These are phyloP conservation scores for Hymenopus coronatus DNA, from an alignment of 2,888 invertebrate species.

Conservation along the genomic window DNA sequence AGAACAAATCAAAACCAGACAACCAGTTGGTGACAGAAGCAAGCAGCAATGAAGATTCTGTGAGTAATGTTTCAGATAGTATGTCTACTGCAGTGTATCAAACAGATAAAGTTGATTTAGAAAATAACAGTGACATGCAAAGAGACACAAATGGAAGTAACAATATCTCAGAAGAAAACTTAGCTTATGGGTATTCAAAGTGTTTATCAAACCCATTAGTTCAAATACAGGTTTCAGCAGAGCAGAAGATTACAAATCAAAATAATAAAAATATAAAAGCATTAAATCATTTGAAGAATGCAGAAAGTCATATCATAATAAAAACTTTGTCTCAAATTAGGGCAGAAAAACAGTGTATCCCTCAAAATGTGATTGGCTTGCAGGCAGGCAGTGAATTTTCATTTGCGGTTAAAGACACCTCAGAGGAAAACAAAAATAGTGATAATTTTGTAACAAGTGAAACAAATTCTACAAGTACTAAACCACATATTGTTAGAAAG, in stretches of 20 bases:
- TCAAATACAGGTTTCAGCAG: neutral
- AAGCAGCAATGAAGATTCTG: neutral
- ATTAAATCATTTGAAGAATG: neutral
- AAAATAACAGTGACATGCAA: neutral
- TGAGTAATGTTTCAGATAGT: neutral
- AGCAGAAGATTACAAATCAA: neutral
- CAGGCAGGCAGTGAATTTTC: neutral
- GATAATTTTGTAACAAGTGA: neutral
- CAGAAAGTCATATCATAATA: constrained; percentile 30
- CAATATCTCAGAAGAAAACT: neutral
- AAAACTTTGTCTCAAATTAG: constrained; percentile 39
- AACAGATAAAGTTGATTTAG: neutral
- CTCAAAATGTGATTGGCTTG: neutral
- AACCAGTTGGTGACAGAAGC: neutral
- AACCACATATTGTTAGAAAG: neutral
- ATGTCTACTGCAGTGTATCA: neutral
- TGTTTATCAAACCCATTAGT: neutral
- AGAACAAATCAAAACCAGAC: constrained; percentile 29
- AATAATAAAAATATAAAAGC: neutral
- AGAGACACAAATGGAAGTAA: neutral
- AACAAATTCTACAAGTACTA: neutral
- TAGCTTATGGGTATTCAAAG: constrained; percentile 5
- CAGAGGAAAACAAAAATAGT: neutral
- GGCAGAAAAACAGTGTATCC: constrained; percentile 29
- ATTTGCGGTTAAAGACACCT: neutral